A percentile compares a stretch with the other conserved stretches of the same genome.
Conservation (phyloP, 2,113 vertebrate species). For the Mus musculus region DNA sequence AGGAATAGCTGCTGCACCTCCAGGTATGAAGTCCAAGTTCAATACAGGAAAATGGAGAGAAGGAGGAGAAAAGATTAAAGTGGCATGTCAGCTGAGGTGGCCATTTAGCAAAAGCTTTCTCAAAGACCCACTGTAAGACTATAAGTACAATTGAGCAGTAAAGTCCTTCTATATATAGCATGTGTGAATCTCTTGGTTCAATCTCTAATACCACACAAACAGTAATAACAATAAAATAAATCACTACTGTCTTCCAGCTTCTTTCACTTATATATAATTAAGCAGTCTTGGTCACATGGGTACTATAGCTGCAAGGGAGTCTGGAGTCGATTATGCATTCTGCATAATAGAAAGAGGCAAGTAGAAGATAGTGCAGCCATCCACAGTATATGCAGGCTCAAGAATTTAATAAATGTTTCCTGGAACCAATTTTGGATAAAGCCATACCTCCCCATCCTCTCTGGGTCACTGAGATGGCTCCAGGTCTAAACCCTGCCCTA, state of each 20-base stretch:
- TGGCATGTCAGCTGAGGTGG: not conserved
- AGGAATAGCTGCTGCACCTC: not conserved
- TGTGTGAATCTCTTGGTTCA: not conserved
- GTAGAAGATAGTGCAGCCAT: not conserved
- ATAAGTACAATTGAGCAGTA: not conserved
- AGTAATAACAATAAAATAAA: not conserved
- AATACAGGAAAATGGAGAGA: not conserved
- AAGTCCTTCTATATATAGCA: not conserved
- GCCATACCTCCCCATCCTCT: not conserved
- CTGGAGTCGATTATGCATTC: not conserved
- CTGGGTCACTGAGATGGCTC: not conserved
- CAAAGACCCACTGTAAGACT: not conserved
- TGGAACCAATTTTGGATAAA: not conserved
- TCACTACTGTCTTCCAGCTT: not conserved
- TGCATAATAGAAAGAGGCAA: not conserved
- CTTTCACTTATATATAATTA: not conserved
- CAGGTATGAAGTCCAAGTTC: conserved; percentile 4
- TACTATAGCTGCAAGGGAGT: conserved; percentile 39
- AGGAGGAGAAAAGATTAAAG: conserved; percentile 9
- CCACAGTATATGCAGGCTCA: not conserved
- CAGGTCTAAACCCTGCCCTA: not conserved
- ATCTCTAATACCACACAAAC: not conserved
- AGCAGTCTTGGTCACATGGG: not conserved
- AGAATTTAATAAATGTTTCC: not conserved
- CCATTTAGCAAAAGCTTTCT: not conserved